Conservation (phyloP, 2,888 invertebrate species). For the Ommatoiulus sabulosus region DNA sequence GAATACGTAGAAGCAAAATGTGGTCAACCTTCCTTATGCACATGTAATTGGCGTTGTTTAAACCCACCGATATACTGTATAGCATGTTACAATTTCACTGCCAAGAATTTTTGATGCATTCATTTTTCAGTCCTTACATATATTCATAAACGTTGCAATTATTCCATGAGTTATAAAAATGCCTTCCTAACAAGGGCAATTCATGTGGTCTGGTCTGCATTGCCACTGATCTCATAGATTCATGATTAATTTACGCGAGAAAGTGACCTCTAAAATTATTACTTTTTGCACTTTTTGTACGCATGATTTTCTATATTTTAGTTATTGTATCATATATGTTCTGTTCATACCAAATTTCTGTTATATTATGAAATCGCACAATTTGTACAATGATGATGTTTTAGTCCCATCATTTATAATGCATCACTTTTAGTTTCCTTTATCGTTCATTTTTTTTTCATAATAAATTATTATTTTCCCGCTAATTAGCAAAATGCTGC, state of each 20-base stretch:
- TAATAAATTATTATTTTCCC: constrained; percentile 31
- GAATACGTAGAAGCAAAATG: background rate
- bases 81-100: constrained; percentile 45
- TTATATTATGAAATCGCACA: constrained; percentile 8
- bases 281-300: constrained; percentile 30
- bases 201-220: constrained; percentile 12
- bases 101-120: constrained; percentile 16
- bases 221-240: constrained; percentile 46
- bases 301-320: constrained; percentile 45
- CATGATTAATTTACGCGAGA: constrained; percentile 17
- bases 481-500: constrained; percentile 15
- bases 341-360: background rate
- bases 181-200: constrained; percentile 16
- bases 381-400: constrained; percentile 34
- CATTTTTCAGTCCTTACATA: constrained; percentile 33
- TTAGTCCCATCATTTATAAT: constrained; percentile 37
- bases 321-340: constrained; percentile 28
- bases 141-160: constrained; percentile 25
- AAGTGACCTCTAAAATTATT: constrained; percentile 6
- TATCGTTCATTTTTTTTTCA: constrained; percentile 6
- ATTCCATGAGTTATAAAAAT: constrained; percentile 45
- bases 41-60: constrained; percentile 10
- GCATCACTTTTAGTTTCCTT: background rate
- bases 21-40: background rate
- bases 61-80: constrained; percentile 12